phyloP scores from a whole-genome alignment of 2,888 invertebrate species.

The Coenonympha glycerion region DNA sequence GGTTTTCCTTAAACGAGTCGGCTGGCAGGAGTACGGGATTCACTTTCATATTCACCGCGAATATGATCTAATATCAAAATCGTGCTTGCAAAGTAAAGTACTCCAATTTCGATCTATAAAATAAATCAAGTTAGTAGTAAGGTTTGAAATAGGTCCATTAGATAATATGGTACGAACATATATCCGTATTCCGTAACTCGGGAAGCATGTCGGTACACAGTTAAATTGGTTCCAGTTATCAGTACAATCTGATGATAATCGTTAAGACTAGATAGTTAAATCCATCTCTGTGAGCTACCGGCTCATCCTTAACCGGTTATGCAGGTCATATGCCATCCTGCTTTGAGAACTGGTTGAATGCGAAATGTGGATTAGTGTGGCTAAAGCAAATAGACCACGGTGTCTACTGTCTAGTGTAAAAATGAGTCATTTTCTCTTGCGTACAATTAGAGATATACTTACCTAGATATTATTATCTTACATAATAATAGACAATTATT shows the following conservation, averaged over 20 bases:
- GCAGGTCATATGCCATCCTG: not conserved
- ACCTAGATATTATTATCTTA: too few species aligned
- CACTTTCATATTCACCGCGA: too few species aligned
- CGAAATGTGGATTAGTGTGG: slow-evolving; percentile 1
- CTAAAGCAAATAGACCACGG: not conserved
- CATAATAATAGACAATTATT: too few species aligned
- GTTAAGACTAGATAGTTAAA: not conserved
- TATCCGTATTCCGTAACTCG: not conserved
- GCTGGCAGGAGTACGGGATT: too few species aligned
- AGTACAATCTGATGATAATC: not conserved
- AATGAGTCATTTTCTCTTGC: too few species aligned
- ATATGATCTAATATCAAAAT: too few species aligned
- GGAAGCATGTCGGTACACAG: not conserved
- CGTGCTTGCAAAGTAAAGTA: not conserved
- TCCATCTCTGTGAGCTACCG: slow-evolving; percentile 6
- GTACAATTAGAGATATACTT: too few species aligned
- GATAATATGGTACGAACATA: too few species aligned
- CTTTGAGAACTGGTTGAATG: not conserved
- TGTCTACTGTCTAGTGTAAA: too few species aligned
- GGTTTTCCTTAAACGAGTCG: too few species aligned
- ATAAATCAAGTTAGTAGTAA: not conserved
- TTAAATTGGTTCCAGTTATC: slow-evolving; percentile 5
- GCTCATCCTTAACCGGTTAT: slow-evolving; percentile 3
- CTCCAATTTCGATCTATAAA: not conserved
- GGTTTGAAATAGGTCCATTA: not conserved